Evolutionary conservation across 2,113 vertebrate genomes (phyloP), one percentile per base, ranked within the genome.

Genomic region (Microcebus lehilahytsara): DNA sequence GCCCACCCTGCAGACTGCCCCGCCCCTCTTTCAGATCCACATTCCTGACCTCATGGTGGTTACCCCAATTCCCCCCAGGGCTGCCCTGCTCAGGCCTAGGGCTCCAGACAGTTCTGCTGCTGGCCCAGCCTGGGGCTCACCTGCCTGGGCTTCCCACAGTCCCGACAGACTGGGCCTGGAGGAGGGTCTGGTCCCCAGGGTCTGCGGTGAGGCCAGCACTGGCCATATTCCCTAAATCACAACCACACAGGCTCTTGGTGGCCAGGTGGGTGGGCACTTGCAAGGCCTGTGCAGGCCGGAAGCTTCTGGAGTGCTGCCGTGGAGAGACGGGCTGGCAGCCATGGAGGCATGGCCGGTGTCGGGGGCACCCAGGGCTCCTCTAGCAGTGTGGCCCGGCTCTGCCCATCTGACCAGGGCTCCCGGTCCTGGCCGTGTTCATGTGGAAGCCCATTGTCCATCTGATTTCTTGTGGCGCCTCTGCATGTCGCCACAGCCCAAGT

Each of bases 381-480:
- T 79, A 89, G 85, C 95, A 97, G 89, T 94, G 97, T 14, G 92
- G 64, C 72, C 0, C 42, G 42, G 60, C 40, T 37, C 95, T 51
- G 91, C 83, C 77, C 60, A 95, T 96, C 94, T 98, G 89, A 98
- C 98, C 93, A 62, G 86, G n/a, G 49, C 72, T 96, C 93, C 97
- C 96, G 91, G 96, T 56, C 83, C 97, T 96, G 97, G 97, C 97
- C 98, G 97, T 84, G 95, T 88, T 98, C 98, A 97, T 94, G 97
- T 97, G 97, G 96, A 94, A 37, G 89, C 96, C 58, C 92, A 96
- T 96, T 94, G 97, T 96, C 96, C 71, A 75, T 93, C 78, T 2
- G 51, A 93, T 92, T 96, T 96, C 89, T 1, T 97, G 72, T n/a
- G 46, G 92, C 37, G 93, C 94, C 95, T 98, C 97, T 98, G 74